Percentiles rank a stretch among this genome's conserved stretches.
Evolutionary conservation across 2,888 invertebrate genomes (phyloP).

Genomic region (Netelia virgata): DNA sequence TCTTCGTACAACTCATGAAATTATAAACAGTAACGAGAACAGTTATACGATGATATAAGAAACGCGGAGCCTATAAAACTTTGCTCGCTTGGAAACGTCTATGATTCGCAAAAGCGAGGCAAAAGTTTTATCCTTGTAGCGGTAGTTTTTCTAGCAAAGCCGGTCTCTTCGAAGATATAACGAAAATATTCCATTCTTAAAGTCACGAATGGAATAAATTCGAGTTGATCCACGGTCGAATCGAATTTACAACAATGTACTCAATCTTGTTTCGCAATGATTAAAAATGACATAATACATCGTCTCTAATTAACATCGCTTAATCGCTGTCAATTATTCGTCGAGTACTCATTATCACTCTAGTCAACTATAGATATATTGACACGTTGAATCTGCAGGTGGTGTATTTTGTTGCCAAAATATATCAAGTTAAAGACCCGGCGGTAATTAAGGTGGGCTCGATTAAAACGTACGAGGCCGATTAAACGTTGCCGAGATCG

Average conservation of each 20-base stretch:
- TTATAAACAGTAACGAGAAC: neutral
- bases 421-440: conserved; percentile 1
- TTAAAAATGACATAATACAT: neutral
- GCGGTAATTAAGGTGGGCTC: conserved; percentile 30
- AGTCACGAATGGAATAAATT: neutral
- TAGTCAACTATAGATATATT: neutral
- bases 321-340: neutral
- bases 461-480: conserved; percentile 46
- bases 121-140: neutral
- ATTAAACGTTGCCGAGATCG: conserved; percentile 40
- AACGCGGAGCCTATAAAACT: neutral
- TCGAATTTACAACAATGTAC: neutral
- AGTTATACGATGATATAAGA: neutral
- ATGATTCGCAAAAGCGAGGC: neutral
- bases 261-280: neutral
- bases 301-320: neutral
- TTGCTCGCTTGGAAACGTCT: neutral
- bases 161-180: neutral
- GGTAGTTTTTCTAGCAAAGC: neutral
- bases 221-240: neutral
- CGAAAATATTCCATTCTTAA: neutral
- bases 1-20: neutral
- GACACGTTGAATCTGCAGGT: too few species aligned
- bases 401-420: neutral
- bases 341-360: neutral